Evolutionary conservation across 2,113 vertebrate genomes (phyloP), one percentile per base, ranked within the genome.

Genomic region (Myocastor coypus): DNA sequence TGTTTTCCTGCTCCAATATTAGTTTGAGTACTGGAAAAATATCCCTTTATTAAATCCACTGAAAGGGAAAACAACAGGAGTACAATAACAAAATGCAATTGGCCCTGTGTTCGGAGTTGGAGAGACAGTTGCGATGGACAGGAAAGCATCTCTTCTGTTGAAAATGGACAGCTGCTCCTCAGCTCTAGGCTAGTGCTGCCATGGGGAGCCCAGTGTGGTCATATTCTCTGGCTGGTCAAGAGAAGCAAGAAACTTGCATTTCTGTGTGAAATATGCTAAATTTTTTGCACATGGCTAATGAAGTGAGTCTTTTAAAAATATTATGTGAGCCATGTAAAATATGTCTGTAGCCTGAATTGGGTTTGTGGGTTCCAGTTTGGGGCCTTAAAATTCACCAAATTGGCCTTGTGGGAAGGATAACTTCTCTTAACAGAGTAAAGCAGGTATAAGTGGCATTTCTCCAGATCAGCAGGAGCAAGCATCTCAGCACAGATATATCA

Each of bases 161-260:
- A n/a, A n/a, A n/a, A n/a, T n/a, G n/a, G n/a, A n/a, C n/a, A n/a
- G n/a, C n/a, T n/a, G n/a, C 10, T 73, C 22, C 22, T 71, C 37
- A 73, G 28, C 81, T 73, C 37, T 7, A 63, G 22, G 26, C 63
- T 59, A 63, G 81, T 81, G 46, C 37, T 89, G 66, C 55, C 46
- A 7, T 78, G 24, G 34, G 24, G 55, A 95, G 12, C 73, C 37
- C 71, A 24, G n/a, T 46, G 17, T 80, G 28, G 52, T 17, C 63
- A 46, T 46, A 78, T 69, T 87, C 91, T 94, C 77, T 92, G 61
- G 63, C 20, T 7, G 93, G 88, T 89, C 34, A 86, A 59, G 52
- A 94, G 82, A 95, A 92, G 34, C 55, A 92, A 28, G 37, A 89
- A 78, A 92, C 92, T 30, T 89, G 28, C 40, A 80, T 87, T 94